A percentile compares a stretch with the other conserved stretches of the same genome.
These are phyloP conservation scores for Ammospiza maritima DNA, from an alignment of 2,797 vertebrate genomes.

Conservation along the genomic window DNA sequence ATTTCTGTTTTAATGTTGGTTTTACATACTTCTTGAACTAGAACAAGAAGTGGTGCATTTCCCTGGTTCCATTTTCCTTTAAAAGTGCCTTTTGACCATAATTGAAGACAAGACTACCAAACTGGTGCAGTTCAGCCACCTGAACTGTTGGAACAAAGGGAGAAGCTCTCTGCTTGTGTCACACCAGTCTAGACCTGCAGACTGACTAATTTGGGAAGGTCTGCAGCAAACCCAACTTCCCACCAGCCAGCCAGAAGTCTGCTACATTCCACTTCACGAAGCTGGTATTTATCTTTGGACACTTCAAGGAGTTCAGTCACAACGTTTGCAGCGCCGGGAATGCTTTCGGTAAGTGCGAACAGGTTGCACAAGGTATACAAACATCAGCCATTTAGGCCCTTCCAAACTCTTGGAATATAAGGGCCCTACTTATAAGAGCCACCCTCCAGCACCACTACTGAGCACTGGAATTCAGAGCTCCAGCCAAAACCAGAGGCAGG, in stretches of 20 bases:
- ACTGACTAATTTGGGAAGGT: background rate
- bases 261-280: background rate
- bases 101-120: background rate
- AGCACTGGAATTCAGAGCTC: background rate
- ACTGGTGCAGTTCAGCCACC: background rate
- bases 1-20: background rate
- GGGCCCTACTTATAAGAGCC: background rate
- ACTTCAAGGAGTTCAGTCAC: background rate
- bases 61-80: background rate
- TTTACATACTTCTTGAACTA: background rate
- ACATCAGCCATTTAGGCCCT: background rate
- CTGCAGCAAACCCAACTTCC: background rate
- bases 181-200: background rate
- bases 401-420: background rate
- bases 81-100: background rate
- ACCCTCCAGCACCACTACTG: background rate
- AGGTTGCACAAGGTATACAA: background rate
- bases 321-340: background rate
- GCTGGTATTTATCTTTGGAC: background rate
- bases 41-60: background rate
- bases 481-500: background rate
- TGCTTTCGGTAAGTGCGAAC: accelerated
- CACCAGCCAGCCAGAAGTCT: background rate
- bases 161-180: background rate
- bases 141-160: background rate